phyloP scores from a whole-genome alignment of 2,113 vertebrate species.

The Nematolebias whitei region DNA sequence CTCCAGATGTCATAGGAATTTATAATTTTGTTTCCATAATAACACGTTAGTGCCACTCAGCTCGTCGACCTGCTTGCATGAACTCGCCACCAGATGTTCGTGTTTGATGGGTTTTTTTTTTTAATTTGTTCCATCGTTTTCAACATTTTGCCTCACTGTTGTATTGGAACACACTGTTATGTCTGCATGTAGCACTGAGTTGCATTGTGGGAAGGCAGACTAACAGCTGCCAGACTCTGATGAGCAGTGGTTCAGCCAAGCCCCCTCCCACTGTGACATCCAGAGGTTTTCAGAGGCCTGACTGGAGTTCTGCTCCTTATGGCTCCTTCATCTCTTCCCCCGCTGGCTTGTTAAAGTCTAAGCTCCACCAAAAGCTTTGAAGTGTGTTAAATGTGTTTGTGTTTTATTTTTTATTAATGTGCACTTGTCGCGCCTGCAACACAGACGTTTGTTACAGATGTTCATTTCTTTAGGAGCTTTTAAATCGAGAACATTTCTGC shows the following conservation, averaged over 20 bases:
- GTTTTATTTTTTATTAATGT: constrained; percentile 42
- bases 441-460: constrained; percentile 64
- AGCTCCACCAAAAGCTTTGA: constrained; percentile 72
- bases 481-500: neutral
- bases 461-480: constrained; percentile 28
- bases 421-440: constrained; percentile 69
- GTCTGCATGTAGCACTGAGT: neutral
- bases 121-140: constrained; percentile 33
- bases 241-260: constrained; percentile 21
- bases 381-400: constrained; percentile 58
- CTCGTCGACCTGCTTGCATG: constrained; percentile 42
- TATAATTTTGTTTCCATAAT: constrained; percentile 74
- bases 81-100: constrained; percentile 44
- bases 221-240: constrained; percentile 18
- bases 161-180: too few relatives aligned
- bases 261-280: constrained; percentile 45
- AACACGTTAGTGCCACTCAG: constrained; percentile 41
- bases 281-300: constrained; percentile 53
- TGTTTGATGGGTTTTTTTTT: constrained; percentile 49
- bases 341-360: constrained; percentile 67
- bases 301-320: constrained; percentile 64
- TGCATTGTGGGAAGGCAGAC: constrained; percentile 56
- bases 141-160: too few relatives aligned
- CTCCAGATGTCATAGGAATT: constrained; percentile 64
- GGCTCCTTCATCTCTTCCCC: constrained; percentile 54